phyloP scores from a whole-genome alignment of 2,113 vertebrate genomes.

The Cromileptes altivelis region DNA sequence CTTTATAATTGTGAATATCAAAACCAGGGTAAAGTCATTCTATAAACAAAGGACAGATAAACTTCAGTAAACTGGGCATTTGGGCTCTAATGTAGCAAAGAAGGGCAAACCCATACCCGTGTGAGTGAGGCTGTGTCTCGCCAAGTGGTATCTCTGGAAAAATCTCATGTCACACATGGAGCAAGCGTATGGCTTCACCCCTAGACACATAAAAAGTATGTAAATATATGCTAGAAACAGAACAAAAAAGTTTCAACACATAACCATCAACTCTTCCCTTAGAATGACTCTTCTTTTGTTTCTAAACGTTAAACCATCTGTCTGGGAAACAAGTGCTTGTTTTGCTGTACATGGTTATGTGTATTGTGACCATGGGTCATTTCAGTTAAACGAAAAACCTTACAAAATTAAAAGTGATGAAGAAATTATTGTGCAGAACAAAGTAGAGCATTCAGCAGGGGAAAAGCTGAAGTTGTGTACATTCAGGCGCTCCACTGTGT shows the following conservation, averaged over 20 bases:
- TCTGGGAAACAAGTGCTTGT: conserved; percentile 3
- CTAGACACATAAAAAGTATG: conserved; percentile 76
- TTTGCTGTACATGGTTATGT: conserved; percentile 5
- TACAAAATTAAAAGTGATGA: background rate
- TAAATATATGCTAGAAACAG: conserved; percentile 67
- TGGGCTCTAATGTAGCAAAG: conserved; percentile 52
- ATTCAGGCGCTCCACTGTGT: conserved; percentile 9
- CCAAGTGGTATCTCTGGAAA: conserved; percentile 96
- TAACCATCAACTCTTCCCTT: conserved; percentile 56
- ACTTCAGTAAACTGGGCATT: conserved; percentile 39
- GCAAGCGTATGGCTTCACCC: conserved; percentile 95
- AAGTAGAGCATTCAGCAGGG: conserved; percentile 48
- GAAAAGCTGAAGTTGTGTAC: conserved; percentile 53
- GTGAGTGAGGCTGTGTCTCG: conserved; percentile 95
- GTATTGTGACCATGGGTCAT: background rate
- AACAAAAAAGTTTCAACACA: conserved; percentile 48
- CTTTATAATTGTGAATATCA: background rate
- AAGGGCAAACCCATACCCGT: conserved; percentile 85
- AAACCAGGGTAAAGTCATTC: background rate
- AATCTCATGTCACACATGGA: conserved; percentile 95
- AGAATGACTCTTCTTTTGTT: conserved; percentile 30
- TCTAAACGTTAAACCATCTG: conserved; percentile 11
- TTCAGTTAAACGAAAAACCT: conserved; percentile 5
- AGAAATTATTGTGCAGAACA: conserved; percentile 2
- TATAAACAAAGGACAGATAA: conserved; percentile 5